Percentiles rank a stretch among this genome's conserved stretches.
These are phyloP conservation scores for Myotis myotis DNA, from an alignment of 2,797 vertebrate genomes.

Conservation along the genomic window DNA sequence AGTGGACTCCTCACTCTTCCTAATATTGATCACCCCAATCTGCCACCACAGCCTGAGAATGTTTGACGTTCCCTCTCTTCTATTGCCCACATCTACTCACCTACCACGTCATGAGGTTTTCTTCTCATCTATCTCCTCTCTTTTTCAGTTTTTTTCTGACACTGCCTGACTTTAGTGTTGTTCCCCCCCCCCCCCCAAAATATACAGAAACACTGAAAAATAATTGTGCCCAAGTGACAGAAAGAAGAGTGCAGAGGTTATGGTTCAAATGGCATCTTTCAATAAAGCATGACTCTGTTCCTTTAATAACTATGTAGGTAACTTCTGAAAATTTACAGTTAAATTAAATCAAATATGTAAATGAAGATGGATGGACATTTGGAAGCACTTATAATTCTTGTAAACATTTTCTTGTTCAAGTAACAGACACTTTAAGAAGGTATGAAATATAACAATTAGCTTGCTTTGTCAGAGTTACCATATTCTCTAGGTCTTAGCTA, in stretches of 20 bases:
- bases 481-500: neutral
- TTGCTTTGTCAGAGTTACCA: neutral
- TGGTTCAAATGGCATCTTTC: neutral
- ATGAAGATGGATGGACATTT: neutral
- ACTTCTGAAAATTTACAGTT: neutral
- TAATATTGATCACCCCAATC: neutral
- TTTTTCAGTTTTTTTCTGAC: neutral
- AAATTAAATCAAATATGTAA: neutral
- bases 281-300: neutral
- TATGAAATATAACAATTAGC: neutral
- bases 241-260: neutral
- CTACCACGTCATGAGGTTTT: neutral
- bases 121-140: neutral
- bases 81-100: neutral
- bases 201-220: neutral
- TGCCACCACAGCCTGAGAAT: neutral
- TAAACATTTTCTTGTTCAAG: neutral
- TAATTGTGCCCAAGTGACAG: neutral
- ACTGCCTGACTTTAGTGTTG: neutral
- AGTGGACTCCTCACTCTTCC: neutral
- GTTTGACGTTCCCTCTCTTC: neutral
- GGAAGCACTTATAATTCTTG: neutral
- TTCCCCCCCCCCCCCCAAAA: rapidly evolving
- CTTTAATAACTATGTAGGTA: neutral
- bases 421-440: neutral